These are phyloP conservation scores for Meteorus colon DNA, from an alignment of 2,888 invertebrate genomes.

Conservation along the genomic window DNA sequence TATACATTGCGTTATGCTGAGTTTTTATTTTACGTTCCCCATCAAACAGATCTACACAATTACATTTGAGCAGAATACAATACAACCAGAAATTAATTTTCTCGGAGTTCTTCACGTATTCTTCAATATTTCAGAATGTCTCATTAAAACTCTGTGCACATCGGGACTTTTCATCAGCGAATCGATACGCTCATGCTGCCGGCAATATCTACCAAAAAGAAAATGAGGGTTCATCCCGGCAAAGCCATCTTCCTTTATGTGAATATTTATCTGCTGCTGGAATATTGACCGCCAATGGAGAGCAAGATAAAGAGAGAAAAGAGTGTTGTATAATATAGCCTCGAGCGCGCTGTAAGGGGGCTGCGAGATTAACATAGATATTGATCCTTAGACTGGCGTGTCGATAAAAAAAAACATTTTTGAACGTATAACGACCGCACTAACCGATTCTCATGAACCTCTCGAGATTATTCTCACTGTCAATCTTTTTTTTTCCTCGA, in stretches of 20 bases:
- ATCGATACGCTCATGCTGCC: background rate
- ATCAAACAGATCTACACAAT: no score
- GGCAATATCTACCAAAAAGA: background rate
- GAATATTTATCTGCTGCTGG: slow-evolving; percentile 31
- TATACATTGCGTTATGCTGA: background rate
- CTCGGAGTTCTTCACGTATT: background rate
- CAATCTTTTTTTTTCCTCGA: background rate
- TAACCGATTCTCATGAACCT: slow-evolving; percentile 29
- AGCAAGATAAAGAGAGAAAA: slow-evolving; percentile 6
- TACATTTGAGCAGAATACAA: background rate
- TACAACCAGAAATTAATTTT: background rate
- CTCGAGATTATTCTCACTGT: background rate
- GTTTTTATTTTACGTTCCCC: no score
- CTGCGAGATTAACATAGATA: slow-evolving; percentile 62
- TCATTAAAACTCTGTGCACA: slow-evolving; percentile 20
- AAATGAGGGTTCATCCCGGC: background rate
- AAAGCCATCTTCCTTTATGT: slow-evolving; percentile 13
- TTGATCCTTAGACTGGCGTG: slow-evolving; percentile 55
- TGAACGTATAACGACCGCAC: slow-evolving; percentile 51
- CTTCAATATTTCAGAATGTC: background rate
- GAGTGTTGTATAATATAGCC: slow-evolving; percentile 21
- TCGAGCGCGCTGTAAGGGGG: slow-evolving; percentile 51
- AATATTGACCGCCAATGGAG: slow-evolving; percentile 33
- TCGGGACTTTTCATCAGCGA: slow-evolving; percentile 19
- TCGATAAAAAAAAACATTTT: slow-evolving; percentile 60